Conservation (phyloP, 1,140 invertebrate genomes). For the Papilio aristodemus region DNA sequence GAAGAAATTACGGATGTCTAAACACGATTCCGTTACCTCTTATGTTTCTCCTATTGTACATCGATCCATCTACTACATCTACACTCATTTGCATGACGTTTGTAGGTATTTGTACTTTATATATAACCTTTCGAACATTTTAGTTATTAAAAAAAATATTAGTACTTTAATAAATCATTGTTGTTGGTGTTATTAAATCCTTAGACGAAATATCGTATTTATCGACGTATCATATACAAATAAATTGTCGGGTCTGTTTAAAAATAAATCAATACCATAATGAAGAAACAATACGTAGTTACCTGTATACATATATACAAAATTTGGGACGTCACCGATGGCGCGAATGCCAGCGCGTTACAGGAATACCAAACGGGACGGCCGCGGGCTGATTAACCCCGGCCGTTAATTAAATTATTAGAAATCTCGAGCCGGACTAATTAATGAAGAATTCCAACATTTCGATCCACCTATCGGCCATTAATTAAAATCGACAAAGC, state of each 20-base stretch:
- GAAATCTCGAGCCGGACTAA: slow-evolving; percentile 76
- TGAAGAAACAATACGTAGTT: neutral
- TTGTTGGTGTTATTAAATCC: too few relatives aligned
- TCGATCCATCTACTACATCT: too few relatives aligned
- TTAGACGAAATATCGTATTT: too few relatives aligned
- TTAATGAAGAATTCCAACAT: slow-evolving; percentile 79
- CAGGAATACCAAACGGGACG: slow-evolving; percentile 67
- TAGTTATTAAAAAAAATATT: too few relatives aligned
- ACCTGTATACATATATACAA: slow-evolving; percentile 5
- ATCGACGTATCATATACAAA: neutral
- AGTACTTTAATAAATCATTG: too few relatives aligned
- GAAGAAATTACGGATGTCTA: too few relatives aligned
- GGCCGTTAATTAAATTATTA: slow-evolving; percentile 78
- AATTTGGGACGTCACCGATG: slow-evolving; percentile 34
- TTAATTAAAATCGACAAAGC: slow-evolving; percentile 80
- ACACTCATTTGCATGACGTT: too few relatives aligned
- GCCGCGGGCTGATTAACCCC: slow-evolving; percentile 70
- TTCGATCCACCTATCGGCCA: slow-evolving; percentile 74
- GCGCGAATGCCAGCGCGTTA: slow-evolving; percentile 65
- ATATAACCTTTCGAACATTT: too few relatives aligned
- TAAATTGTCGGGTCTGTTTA: neutral
- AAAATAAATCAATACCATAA: slow-evolving; percentile 8
- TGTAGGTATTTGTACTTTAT: too few relatives aligned
- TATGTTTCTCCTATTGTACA: too few relatives aligned
- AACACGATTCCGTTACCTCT: too few relatives aligned